These are phyloP conservation scores for Leuciscus waleckii DNA, from an alignment of 2,797 vertebrate species.

Conservation along the genomic window DNA sequence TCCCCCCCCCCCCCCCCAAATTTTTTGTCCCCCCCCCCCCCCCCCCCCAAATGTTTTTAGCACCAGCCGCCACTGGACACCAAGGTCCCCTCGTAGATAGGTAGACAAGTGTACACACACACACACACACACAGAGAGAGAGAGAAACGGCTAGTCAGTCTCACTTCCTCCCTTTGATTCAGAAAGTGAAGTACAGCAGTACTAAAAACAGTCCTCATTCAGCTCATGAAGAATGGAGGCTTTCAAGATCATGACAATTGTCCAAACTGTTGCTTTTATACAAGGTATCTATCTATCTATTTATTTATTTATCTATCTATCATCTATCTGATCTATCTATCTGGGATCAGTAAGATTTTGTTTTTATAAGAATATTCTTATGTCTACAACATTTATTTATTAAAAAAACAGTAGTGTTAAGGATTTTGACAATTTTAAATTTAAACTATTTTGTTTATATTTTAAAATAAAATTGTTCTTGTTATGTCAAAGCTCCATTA, in stretches of 20 bases:
- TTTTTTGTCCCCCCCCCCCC: no score
- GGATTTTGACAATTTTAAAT: neutral
- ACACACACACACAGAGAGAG: no score
- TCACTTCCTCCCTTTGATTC: constrained; percentile 18
- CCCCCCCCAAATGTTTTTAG: no score
- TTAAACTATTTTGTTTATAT: neutral
- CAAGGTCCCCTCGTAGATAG: no score
- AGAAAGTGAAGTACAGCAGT: neutral
- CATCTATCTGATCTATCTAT: neutral
- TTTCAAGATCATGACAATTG: constrained; percentile 34
- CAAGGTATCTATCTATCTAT: constrained; percentile 37
- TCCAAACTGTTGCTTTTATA: constrained; percentile 35
- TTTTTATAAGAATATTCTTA: neutral
- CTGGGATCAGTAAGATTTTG: neutral
- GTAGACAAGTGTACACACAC: no score
- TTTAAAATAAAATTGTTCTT: neutral
- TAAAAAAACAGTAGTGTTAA: neutral
- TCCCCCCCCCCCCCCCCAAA: no score
- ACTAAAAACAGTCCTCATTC: neutral
- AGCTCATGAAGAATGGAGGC: constrained; percentile 40
- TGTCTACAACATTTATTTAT: neutral
- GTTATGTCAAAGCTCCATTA: neutral
- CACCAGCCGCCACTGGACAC: no score
- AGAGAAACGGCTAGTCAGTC: neutral
- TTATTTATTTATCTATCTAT: neutral